Conservation (phyloP, 2,113 vertebrate genomes). For the Cariama cristata region DNA sequence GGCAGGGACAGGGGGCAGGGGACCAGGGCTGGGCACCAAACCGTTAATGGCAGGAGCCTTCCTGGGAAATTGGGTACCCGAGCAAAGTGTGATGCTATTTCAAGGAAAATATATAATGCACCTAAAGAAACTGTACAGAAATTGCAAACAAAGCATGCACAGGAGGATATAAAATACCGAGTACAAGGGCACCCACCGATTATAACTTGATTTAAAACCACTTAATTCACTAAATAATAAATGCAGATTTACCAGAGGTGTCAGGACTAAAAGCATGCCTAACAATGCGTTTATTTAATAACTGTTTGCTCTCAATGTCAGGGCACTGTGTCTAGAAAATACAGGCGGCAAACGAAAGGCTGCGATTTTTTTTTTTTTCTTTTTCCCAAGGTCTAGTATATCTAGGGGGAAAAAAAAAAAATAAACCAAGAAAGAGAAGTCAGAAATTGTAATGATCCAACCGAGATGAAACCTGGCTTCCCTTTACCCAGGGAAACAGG, state of each 20-base stretch:
- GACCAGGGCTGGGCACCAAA: not conserved
- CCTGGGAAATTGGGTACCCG: not conserved
- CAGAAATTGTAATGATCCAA: not conserved
- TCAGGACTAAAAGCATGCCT: constrained; percentile 66
- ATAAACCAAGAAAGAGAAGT: not conserved
- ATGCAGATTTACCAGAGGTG: constrained; percentile 67
- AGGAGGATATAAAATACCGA: constrained; percentile 35
- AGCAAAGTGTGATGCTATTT: not conserved
- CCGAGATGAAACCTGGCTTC: not conserved
- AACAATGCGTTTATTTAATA: constrained; percentile 65
- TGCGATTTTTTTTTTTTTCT: not conserved
- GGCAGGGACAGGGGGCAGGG: not conserved
- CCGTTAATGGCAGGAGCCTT: not conserved
- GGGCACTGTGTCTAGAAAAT: constrained; percentile 24
- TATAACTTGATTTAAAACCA: constrained; percentile 66
- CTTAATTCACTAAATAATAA: constrained; percentile 69
- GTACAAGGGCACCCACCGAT: constrained; percentile 58
- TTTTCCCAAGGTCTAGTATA: constrained; percentile 1
- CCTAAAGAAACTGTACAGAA: constrained; percentile 55
- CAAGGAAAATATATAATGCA: constrained; percentile 50
- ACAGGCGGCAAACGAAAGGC: not conserved
- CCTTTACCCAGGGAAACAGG: not conserved
- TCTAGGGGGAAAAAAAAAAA: accelerated
- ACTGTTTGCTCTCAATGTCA: constrained; percentile 65
- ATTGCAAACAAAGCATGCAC: constrained; percentile 63